Evolutionary conservation across 2,113 vertebrate genomes (phyloP).

Genomic region (Seriola aureovittata): DNA sequence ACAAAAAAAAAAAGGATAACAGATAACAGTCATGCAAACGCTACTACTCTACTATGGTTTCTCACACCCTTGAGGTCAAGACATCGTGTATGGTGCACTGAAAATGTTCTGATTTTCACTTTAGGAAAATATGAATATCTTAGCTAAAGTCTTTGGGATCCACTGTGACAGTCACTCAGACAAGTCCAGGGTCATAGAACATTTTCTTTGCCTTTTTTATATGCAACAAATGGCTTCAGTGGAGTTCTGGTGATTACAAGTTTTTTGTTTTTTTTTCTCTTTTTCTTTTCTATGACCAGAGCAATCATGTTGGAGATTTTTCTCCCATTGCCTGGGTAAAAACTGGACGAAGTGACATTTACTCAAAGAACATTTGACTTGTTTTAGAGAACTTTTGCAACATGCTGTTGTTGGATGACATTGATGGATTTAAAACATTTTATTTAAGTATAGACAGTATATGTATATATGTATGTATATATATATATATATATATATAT

Average conservation of each 20-base stretch:
- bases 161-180: constrained; percentile 7
- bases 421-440: too few relatives aligned
- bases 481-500: too few relatives aligned
- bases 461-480: too few relatives aligned
- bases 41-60: background rate
- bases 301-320: constrained; percentile 21
- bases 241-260: background rate
- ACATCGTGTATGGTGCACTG: background rate
- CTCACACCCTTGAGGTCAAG: constrained; percentile 16
- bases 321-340: background rate
- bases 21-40: constrained; percentile 41
- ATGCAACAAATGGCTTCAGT: background rate
- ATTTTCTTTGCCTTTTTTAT: background rate
- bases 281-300: background rate
- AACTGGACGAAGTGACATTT: background rate
- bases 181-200: background rate
- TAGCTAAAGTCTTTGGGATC: background rate
- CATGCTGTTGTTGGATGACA: background rate
- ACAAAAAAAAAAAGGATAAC: constrained; percentile 34
- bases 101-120: constrained; percentile 12
- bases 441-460: too few relatives aligned
- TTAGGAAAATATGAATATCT: constrained; percentile 2
- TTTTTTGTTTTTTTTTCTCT: background rate
- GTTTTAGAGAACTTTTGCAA: background rate
- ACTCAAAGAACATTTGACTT: background rate